phyloP scores from a whole-genome alignment of 2,113 vertebrate species.

The Grammomys surdaster region DNA sequence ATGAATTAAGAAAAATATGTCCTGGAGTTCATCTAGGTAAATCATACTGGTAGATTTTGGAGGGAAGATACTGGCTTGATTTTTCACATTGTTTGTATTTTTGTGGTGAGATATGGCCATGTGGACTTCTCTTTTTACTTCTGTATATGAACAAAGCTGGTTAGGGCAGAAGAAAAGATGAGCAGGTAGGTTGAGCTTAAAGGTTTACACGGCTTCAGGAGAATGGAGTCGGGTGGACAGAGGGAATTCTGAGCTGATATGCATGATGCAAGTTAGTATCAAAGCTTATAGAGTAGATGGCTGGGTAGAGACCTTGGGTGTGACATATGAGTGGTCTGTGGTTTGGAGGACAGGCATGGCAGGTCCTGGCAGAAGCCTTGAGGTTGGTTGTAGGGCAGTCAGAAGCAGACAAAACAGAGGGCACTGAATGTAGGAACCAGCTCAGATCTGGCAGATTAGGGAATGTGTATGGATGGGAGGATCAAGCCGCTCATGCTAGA shows the following conservation, averaged over 20 bases:
- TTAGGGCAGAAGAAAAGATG: neutral
- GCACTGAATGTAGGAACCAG: neutral
- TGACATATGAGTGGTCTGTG: neutral
- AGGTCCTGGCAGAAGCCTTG: neutral
- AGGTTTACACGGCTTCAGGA: neutral
- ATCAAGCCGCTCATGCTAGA: neutral
- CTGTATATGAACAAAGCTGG: neutral
- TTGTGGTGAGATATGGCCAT: neutral
- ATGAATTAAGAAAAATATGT: neutral
- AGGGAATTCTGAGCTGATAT: neutral
- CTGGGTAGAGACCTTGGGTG: neutral
- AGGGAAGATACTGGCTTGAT: neutral
- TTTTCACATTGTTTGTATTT: neutral
- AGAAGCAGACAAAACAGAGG: neutral
- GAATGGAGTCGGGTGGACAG: neutral
- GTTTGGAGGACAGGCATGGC: neutral
- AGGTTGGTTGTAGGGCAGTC: neutral
- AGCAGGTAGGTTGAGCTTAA: neutral
- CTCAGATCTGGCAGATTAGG: neutral
- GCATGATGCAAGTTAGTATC: neutral
- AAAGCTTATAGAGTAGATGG: neutral
- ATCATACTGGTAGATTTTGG: neutral
- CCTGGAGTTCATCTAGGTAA: neutral
- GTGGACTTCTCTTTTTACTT: neutral
- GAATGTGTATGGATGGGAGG: neutral